Evolutionary conservation across 2,113 vertebrate genomes (phyloP), one percentile per base, ranked within the genome.

Genomic region (Sinosuthora webbiana): DNA sequence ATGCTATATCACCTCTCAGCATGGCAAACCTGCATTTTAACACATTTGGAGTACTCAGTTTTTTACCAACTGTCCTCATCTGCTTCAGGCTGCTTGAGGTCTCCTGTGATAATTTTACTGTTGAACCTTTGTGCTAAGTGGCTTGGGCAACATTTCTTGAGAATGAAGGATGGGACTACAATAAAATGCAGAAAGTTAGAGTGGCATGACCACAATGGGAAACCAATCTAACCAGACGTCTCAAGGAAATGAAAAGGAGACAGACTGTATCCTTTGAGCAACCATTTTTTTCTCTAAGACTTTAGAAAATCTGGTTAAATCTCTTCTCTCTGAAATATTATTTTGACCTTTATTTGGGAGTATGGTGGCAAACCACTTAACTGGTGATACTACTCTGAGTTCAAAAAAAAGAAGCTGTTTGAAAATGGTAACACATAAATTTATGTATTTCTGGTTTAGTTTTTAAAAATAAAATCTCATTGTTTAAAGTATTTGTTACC

Each of bases 301-400:
- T 95, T 96, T 76, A 96, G 89, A 27, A 97, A 95, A 97, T 93
- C 86, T 97, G 76, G 77, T 94, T 96, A 95, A 96, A 96, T 88
- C 82, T 67, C 15, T 69, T 90, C 37, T 79, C 90, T 93, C 79
- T 39, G 83, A 93, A 95, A 95, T 83, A 81, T 67, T 86, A 95
- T 93, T 95, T 96, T 96, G 52, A 97, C 75, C 93, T 97, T 96
- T 94, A 90, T 62, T 93, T 87, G 79, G 49, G 94, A 96, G 74
- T 70, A 78, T 53, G 70, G 83, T 85, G 65, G 93, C 70, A 98
- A 95, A 93, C n/a, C 60, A 95, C 68, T 87, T 39, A 95, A 94
- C 33, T 27, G 86, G 28, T 75, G 27, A 71, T 60, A 85, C 31
- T 70, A 55, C 14, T 28, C 12, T 17, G 88, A 94, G 65, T 59